Evolutionary conservation across 2,113 vertebrate genomes (phyloP).

Genomic region (Gallinago jamesoni): DNA sequence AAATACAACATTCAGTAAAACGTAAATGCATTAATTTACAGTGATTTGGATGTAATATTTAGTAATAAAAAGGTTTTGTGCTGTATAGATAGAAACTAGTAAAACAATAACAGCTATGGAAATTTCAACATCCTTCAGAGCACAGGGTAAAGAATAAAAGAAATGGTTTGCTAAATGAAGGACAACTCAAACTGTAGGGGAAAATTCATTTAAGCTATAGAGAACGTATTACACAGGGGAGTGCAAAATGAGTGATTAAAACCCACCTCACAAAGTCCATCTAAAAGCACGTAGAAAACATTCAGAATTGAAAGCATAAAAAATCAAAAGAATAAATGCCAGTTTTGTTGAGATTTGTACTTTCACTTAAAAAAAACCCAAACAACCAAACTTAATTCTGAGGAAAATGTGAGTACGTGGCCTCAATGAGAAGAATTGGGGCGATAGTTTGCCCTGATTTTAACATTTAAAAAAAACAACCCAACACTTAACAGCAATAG

Average conservation of each 20-base stretch:
- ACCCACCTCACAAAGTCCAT: background rate
- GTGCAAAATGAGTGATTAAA: conserved; percentile 17
- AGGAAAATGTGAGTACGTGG: background rate
- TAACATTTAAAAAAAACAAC: background rate
- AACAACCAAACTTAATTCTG: background rate
- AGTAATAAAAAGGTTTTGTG: background rate
- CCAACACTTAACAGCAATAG: background rate
- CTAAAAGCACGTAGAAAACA: background rate
- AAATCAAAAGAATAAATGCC: background rate
- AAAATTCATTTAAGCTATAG: background rate
- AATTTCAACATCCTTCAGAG: conserved; percentile 19
- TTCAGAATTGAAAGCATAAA: background rate
- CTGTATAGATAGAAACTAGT: background rate
- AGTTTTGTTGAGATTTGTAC: background rate
- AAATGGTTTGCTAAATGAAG: background rate
- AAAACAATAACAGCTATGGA: background rate
- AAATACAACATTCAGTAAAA: background rate
- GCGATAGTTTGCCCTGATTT: background rate
- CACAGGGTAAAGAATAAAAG: background rate
- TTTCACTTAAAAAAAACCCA: background rate
- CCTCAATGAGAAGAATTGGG: background rate
- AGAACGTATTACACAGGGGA: background rate
- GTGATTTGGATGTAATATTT: background rate
- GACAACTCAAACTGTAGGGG: background rate
- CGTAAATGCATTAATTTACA: background rate